Conservation (phyloP, 2,888 invertebrate species). For the Notodonta ziczac region DNA sequence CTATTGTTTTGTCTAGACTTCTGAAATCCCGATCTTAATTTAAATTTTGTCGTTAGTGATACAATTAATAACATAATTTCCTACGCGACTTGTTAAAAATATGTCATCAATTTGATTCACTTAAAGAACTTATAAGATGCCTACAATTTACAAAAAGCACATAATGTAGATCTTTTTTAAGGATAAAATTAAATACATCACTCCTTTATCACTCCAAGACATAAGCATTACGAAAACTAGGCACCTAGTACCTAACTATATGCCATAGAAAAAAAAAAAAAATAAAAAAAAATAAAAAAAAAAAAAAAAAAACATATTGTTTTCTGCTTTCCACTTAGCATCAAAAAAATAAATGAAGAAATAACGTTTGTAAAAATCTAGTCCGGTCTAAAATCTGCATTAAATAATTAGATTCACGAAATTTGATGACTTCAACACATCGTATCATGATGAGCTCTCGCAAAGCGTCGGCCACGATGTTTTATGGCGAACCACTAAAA, state of each 20-base stretch:
- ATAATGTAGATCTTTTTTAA: background rate
- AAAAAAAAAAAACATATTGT: no score
- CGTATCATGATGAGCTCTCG: background rate
- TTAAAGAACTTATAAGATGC: background rate
- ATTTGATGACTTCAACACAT: background rate
- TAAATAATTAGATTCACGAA: no score
- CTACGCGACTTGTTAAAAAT: background rate
- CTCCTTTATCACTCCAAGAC: no score
- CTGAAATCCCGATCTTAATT: background rate
- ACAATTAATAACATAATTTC: background rate
- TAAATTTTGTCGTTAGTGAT: background rate
- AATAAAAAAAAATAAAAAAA: no score
- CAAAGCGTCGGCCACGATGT: conserved; percentile 5
- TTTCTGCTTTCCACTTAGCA: no score
- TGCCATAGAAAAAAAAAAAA: no score
- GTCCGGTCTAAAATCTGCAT: no score
- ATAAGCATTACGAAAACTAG: no score
- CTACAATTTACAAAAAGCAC: background rate
- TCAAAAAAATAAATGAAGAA: no score
- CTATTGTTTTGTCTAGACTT: background rate
- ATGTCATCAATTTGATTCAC: conserved; percentile 5
- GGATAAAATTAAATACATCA: no score
- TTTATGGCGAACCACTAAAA: conserved; percentile 16
- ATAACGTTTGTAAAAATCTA: no score
- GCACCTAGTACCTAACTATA: no score